Evolutionary conservation across 2,888 invertebrate genomes (phyloP).

Genomic region (Fragum whitleyi): DNA sequence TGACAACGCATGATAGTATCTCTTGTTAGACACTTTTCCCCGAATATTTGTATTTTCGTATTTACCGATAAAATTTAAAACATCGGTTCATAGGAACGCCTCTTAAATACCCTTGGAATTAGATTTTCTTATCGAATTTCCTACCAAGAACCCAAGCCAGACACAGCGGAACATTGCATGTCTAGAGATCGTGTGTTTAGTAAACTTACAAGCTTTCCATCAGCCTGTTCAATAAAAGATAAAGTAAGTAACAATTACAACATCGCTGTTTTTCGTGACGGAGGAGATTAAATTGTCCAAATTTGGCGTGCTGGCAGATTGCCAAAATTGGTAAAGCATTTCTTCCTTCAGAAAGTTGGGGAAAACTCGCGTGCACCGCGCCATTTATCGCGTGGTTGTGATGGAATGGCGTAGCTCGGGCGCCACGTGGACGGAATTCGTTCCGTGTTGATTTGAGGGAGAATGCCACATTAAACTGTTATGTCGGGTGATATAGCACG

Average conservation of each 20-base stretch:
- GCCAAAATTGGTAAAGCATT: slow-evolving; percentile 47
- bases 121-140: neutral
- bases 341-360: slow-evolving; percentile 46
- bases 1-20: no score
- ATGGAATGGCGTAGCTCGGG: slow-evolving; percentile 36
- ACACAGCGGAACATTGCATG: slow-evolving; percentile 22
- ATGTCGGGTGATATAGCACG: slow-evolving; percentile 24
- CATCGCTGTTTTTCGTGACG: slow-evolving; percentile 58
- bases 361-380: slow-evolving; percentile 48
- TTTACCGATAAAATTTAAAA: neutral
- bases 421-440: slow-evolving; percentile 49
- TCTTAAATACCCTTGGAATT: neutral
- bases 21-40: no score
- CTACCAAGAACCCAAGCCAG: slow-evolving; percentile 3
- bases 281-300: slow-evolving; percentile 60
- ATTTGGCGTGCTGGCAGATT: slow-evolving; percentile 56
- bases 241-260: slow-evolving; percentile 60
- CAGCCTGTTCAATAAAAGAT: slow-evolving; percentile 54
- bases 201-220: slow-evolving; percentile 32
- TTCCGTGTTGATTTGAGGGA: slow-evolving; percentile 36
- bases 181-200: slow-evolving; percentile 22
- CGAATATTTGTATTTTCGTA: no score
- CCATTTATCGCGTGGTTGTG: slow-evolving; percentile 54
- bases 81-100: neutral
- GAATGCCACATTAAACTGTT: slow-evolving; percentile 33